Conservation (phyloP, 2,797 vertebrate species). For the Typhlichthys subterraneus region DNA sequence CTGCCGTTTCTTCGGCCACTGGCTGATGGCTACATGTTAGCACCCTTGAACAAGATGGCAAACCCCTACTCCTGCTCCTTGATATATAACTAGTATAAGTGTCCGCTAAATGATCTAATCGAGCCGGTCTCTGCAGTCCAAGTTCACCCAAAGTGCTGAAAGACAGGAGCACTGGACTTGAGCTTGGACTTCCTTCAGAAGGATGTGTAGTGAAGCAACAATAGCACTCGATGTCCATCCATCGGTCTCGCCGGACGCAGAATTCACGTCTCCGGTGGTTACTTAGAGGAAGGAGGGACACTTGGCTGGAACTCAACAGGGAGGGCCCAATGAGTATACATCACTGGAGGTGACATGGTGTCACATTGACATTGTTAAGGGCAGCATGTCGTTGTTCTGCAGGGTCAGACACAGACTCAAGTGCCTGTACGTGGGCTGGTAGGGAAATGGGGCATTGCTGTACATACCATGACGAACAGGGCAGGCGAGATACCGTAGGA, state of each 20-base stretch:
- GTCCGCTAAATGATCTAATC: too few relatives aligned
- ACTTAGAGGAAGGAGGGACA: conserved; percentile 12
- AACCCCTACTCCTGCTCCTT: too few relatives aligned
- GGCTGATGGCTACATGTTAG: conserved; percentile 18
- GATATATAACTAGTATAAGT: too few relatives aligned
- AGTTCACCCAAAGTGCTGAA: too few relatives aligned
- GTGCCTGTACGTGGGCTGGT: conserved; percentile 4
- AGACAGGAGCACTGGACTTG: too few relatives aligned
- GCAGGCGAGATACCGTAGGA: too few relatives aligned
- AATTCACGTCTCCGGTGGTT: conserved; percentile 20
- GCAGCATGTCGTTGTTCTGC: conserved; percentile 44
- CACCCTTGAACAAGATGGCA: too few relatives aligned
- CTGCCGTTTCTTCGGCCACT: conserved; percentile 52
- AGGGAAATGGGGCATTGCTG: too few relatives aligned
- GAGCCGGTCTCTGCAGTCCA: too few relatives aligned
- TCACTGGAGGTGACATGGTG: conserved; percentile 52
- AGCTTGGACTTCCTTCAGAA: conserved; percentile 36
- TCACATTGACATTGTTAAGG: conserved; percentile 48
- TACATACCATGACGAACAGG: too few relatives aligned
- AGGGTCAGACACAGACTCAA: conserved; percentile 44
- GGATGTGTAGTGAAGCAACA: conserved; percentile 36
- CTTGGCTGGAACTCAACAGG: conserved; percentile 39
- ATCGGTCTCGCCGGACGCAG: conserved; percentile 27
- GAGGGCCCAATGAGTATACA: conserved; percentile 25
- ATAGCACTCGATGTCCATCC: conserved; percentile 26